A percentile compares a stretch with the other conserved stretches of the same genome.
phyloP scores from a whole-genome alignment of 2,797 vertebrate genomes.

The Pipistrellus nathusii region DNA sequence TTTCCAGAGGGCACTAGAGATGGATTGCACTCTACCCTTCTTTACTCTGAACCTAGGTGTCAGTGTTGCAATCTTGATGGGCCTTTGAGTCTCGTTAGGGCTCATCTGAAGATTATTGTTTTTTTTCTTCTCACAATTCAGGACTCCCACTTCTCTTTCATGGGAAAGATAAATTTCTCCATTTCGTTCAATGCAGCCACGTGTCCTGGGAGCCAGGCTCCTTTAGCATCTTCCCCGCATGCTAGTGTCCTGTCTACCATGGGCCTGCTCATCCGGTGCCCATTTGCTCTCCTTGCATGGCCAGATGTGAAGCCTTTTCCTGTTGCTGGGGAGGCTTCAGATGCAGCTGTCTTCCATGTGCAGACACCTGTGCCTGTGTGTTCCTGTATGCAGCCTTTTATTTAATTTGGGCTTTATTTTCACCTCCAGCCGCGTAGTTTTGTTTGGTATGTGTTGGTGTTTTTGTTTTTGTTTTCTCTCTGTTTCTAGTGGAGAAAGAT shows the following conservation, averaged over 20 bases:
- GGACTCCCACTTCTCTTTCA: constrained; percentile 23
- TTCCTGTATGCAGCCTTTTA: neutral
- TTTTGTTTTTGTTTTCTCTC: constrained; percentile 45
- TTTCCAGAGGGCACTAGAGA: constrained; percentile 24
- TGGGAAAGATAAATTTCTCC: neutral
- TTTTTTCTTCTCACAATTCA: constrained; percentile 13
- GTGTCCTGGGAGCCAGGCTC: neutral
- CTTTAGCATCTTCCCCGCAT: constrained; percentile 57
- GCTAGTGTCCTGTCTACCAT: neutral
- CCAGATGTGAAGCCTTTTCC: constrained; percentile 9
- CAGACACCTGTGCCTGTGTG: neutral
- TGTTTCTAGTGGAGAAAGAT: constrained; percentile 32
- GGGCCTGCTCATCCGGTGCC: neutral
- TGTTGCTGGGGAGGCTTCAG: constrained; percentile 56
- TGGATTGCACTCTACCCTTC: neutral
- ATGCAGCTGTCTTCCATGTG: neutral
- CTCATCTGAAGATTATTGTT: constrained; percentile 45
- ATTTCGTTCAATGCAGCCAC: neutral
- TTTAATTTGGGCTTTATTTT: constrained; percentile 28
- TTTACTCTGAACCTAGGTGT: neutral
- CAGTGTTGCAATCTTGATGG: constrained; percentile 29
- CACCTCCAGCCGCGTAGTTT: constrained; percentile 36
- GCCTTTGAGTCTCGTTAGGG: constrained; percentile 29
- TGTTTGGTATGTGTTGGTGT: constrained; percentile 40
- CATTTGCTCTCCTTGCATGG: constrained; percentile 59